A percentile compares a stretch with the other conserved stretches of the same genome.
These are phyloP conservation scores for Cactoblastis cactorum DNA, from an alignment of 2,888 invertebrate species.

Conservation along the genomic window DNA sequence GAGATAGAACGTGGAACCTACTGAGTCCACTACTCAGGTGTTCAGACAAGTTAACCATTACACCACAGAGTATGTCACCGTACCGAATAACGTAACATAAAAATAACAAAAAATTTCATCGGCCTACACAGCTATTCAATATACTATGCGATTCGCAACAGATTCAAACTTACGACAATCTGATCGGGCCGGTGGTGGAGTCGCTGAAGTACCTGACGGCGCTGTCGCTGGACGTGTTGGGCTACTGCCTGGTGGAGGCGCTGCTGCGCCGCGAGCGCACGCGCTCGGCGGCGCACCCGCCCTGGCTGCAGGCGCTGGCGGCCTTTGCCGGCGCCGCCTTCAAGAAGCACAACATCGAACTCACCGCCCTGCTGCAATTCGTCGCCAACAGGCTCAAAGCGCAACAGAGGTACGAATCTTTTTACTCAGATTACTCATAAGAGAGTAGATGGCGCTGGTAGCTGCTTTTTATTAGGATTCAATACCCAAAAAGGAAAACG, in stretches of 20 bases:
- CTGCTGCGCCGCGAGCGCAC: slow-evolving; percentile 69
- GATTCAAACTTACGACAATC: slow-evolving; percentile 96
- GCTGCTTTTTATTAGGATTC: too few relatives aligned
- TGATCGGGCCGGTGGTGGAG: slow-evolving; percentile 98
- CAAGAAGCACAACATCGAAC: slow-evolving; percentile 97
- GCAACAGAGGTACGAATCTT: slow-evolving; percentile 96
- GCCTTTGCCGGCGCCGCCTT: slow-evolving; percentile 97
- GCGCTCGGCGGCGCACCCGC: slow-evolving; percentile 93
- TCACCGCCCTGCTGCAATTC: slow-evolving; percentile 96
- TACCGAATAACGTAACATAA: too few relatives aligned
- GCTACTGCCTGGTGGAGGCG: slow-evolving; percentile 96
- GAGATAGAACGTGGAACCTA: too few relatives aligned
- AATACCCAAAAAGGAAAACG: too few relatives aligned
- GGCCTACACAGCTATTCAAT: too few relatives aligned
- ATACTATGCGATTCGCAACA: too few relatives aligned
- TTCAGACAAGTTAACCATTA: too few relatives aligned
- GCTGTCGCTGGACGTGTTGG: slow-evolving; percentile 96
- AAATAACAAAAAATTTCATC: too few relatives aligned
- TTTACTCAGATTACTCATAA: too few relatives aligned
- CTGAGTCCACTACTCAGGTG: too few relatives aligned
- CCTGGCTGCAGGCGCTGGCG: slow-evolving; percentile 96
- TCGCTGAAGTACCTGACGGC: slow-evolving; percentile 97
- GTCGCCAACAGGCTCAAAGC: slow-evolving; percentile 98
- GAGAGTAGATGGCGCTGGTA: too few relatives aligned
- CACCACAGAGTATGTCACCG: too few relatives aligned